These are phyloP conservation scores for Aplysina aerophoba DNA, from an alignment of 37 sponge, comb jelly and placozoan species.

Conservation along the genomic window DNA sequence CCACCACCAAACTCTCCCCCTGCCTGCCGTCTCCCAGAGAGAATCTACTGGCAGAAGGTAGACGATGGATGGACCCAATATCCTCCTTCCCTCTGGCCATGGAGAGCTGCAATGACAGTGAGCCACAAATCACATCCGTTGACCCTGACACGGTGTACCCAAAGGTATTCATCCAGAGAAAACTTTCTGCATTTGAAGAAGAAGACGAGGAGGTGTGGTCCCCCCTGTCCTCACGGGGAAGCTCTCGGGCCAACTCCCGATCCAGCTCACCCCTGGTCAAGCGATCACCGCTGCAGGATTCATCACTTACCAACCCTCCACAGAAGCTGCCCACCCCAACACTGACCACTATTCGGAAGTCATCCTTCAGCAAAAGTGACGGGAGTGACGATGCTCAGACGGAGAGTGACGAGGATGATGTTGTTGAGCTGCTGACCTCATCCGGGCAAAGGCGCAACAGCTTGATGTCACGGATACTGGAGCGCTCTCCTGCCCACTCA, in stretches of 20 bases:
- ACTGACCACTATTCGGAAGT: neutral
- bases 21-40: neutral
- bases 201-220: constrained; percentile 39
- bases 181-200: constrained; percentile 74
- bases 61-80: neutral
- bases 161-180: constrained; percentile 13
- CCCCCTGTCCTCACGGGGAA: constrained; percentile 7
- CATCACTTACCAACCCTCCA: neutral
- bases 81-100: neutral
- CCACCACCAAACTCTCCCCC: neutral
- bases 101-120: neutral
- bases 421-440: constrained; percentile 74
- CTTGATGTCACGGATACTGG: neutral
- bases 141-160: constrained; percentile 32
- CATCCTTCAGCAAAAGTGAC: constrained; percentile 50
- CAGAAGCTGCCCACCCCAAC: neutral
- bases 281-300: constrained; percentile 15
- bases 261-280: neutral
- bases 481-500: constrained; percentile 63
- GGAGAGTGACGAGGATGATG: constrained; percentile 73
- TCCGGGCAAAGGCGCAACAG: constrained; percentile 58
- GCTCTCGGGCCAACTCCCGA: constrained; percentile 21
- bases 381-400: constrained; percentile 71
- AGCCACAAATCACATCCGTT: constrained; percentile 11
- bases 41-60: constrained; percentile 10